A percentile compares a stretch with the other conserved stretches of the same genome.
Conservation (phyloP, 2,888 invertebrate genomes). For the Drosophila infuscata region DNA sequence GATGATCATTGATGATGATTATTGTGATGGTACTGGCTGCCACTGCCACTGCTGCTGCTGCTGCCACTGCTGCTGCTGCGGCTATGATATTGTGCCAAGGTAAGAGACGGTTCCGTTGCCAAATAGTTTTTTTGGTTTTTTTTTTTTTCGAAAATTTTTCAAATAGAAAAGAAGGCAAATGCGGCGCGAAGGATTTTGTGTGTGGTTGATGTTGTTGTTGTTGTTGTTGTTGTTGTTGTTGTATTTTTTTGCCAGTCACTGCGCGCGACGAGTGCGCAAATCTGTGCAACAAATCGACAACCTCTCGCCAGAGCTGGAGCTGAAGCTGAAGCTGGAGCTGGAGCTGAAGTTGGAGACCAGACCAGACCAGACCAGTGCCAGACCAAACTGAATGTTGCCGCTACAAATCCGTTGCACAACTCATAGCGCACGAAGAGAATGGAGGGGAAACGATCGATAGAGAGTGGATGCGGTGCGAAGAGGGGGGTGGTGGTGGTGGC, state of each 20-base stretch:
- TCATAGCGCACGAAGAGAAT: slow-evolving; percentile 58
- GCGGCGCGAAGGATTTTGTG: slow-evolving; percentile 56
- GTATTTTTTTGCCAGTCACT: slow-evolving; percentile 65
- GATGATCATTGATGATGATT: slow-evolving; percentile 29
- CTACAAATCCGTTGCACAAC: slow-evolving; percentile 65
- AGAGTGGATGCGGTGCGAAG: background rate
- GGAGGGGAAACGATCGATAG: background rate
- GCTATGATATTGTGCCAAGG: slow-evolving; percentile 76
- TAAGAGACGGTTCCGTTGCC: slow-evolving; percentile 73
- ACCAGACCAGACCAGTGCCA: slow-evolving; percentile 16
- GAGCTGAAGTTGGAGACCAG: slow-evolving; percentile 16
- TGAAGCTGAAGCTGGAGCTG: slow-evolving; percentile 2
- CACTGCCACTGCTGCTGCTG: slow-evolving; percentile 23
- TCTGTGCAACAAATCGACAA: slow-evolving; percentile 70
- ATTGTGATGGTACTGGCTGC: slow-evolving; percentile 21
- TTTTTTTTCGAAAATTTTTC: slow-evolving; percentile 47
- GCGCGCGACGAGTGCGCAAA: slow-evolving; percentile 67
- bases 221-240: background rate
- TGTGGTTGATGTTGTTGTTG: slow-evolving; percentile 5
- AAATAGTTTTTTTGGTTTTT: slow-evolving; percentile 47
- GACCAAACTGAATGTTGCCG: slow-evolving; percentile 30
- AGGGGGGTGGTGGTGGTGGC: background rate
- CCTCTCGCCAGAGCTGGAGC: slow-evolving; percentile 49
- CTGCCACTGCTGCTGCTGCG: slow-evolving; percentile 17
- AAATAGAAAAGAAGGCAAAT: slow-evolving; percentile 61